Conservation (phyloP, 2,113 vertebrate genomes). For the Colinus virginianus region DNA sequence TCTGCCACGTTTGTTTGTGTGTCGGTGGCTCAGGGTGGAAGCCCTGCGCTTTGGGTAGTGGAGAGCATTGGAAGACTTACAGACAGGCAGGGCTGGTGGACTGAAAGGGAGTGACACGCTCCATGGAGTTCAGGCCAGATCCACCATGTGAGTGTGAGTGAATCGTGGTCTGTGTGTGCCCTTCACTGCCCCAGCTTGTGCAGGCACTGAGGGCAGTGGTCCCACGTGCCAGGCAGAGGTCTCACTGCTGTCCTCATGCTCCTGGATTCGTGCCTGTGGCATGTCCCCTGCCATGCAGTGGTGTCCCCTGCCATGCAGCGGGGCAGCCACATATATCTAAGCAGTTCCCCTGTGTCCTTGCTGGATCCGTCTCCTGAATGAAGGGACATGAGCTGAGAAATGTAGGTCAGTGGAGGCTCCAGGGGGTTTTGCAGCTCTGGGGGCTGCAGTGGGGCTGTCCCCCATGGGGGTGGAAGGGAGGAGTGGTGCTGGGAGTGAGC, state of each 20-base stretch:
- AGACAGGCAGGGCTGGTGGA: not conserved
- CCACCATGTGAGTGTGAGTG: not conserved
- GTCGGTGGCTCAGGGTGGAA: not conserved
- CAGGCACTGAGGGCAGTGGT: not conserved
- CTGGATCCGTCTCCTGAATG: not conserved
- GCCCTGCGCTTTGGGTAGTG: not conserved
- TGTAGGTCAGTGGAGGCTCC: not conserved
- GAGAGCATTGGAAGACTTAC: not conserved
- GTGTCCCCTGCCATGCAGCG: not conserved
- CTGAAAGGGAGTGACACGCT: not conserved
- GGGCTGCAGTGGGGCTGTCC: not conserved
- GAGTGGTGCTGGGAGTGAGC: not conserved
- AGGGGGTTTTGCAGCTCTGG: not conserved
- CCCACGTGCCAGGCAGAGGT: not conserved
- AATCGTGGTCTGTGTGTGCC: not conserved
- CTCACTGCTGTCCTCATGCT: not conserved
- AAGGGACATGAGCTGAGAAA: not conserved
- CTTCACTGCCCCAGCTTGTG: rapidly evolving
- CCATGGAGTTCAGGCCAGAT: not conserved
- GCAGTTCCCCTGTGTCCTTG: rapidly evolving
- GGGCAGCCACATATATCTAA: rapidly evolving
- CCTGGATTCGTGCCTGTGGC: rapidly evolving
- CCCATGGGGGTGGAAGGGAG: not conserved
- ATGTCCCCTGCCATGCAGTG: not conserved
- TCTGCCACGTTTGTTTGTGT: not conserved